A percentile compares a stretch with the other conserved stretches of the same genome.
Evolutionary conservation across 2,797 vertebrate species (phyloP).

Genomic region (Pseudochromis fuscus): DNA sequence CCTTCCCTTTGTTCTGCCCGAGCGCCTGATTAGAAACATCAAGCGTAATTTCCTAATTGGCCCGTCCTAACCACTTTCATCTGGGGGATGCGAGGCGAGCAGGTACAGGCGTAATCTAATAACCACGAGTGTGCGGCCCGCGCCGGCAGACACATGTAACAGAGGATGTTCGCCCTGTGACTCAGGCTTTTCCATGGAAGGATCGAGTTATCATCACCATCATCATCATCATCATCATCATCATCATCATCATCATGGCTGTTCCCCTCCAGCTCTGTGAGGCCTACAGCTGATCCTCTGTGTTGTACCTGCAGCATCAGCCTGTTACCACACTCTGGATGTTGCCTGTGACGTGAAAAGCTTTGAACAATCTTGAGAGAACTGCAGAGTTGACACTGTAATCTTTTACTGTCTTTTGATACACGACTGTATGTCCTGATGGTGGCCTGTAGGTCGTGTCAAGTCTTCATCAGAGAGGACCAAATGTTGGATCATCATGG

Average conservation of each 20-base stretch:
- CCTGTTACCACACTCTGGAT: too few species aligned
- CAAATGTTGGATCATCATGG: too few species aligned
- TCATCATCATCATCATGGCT: conserved; percentile 12
- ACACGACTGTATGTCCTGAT: too few species aligned
- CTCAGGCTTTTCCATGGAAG: conserved; percentile 71
- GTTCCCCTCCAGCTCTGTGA: conserved; percentile 4
- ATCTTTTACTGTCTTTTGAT: too few species aligned
- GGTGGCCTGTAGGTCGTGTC: too few species aligned
- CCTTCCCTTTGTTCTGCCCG: conserved; percentile 79
- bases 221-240: conserved; percentile 52
- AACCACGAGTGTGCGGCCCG: conserved; percentile 60
- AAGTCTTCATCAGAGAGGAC: too few species aligned
- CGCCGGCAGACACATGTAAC: conserved; percentile 56
- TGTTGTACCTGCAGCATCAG: conserved; percentile 26
- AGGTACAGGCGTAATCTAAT: conserved; percentile 84
- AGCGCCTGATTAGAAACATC: conserved; percentile 85
- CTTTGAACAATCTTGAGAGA: too few species aligned
- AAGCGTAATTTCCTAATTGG: conserved; percentile 82
- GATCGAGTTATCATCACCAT: conserved; percentile 52
- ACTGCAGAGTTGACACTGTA: too few species aligned
- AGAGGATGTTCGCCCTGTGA: conserved; percentile 63
- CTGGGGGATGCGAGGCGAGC: conserved; percentile 75
- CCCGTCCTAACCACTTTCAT: conserved; percentile 84
- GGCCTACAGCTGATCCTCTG: conserved; percentile 28
- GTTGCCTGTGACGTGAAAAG: too few species aligned